These are phyloP conservation scores for Glaucopsyche alexis DNA, from an alignment of 2,888 invertebrate species.

Conservation along the genomic window DNA sequence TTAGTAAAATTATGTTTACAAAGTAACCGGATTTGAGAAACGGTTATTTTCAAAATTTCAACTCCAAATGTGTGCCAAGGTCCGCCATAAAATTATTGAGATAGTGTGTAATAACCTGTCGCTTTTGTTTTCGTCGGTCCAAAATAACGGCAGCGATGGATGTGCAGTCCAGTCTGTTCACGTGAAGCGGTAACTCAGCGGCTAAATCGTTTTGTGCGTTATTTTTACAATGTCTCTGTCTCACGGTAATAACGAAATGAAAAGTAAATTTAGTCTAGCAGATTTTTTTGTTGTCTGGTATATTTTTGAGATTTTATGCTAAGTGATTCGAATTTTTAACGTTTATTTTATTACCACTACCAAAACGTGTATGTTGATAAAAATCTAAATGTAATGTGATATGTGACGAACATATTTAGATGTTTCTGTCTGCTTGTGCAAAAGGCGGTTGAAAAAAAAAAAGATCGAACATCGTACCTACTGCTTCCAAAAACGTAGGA, in stretches of 20 bases:
- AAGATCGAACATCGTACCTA: no score
- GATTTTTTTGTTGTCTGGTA: conserved; percentile 1
- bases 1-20: conserved; percentile 1
- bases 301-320: conserved; percentile 11
- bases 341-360: neutral
- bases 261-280: conserved; percentile 9
- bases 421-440: neutral
- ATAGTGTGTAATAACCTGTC: conserved; percentile 25
- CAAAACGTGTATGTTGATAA: neutral
- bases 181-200: conserved; percentile 3
- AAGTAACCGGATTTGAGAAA: neutral
- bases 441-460: neutral
- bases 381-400: conserved; percentile 13
- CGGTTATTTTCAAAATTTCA: conserved; percentile 18
- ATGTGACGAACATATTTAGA: conserved; percentile 13
- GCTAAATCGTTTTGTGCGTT: neutral
- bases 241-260: conserved; percentile 3
- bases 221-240: conserved; percentile 15
- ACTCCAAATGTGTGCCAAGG: conserved; percentile 16
- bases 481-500: no score
- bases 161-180: neutral
- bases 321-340: conserved; percentile 17
- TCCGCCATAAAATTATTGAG: conserved; percentile 15
- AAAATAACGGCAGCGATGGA: neutral
- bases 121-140: conserved; percentile 26